Conservation (phyloP, 2,113 vertebrate species). For the Oreochromis tanganicae region DNA sequence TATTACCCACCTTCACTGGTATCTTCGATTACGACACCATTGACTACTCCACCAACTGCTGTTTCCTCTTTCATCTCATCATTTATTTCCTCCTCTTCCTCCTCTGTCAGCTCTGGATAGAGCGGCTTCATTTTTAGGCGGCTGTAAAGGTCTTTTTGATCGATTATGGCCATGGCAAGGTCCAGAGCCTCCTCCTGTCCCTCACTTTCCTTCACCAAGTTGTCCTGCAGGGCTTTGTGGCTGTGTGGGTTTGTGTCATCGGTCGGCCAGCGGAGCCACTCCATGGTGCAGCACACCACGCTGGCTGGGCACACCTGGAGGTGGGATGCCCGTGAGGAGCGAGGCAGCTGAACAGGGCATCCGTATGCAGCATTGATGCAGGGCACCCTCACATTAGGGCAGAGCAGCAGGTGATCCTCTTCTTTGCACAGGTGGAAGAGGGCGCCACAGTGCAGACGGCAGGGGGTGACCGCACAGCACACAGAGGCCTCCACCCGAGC, state of each 20-base stretch:
- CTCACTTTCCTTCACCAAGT: slow-evolving; percentile 75
- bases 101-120: slow-evolving; percentile 82
- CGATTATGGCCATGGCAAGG: slow-evolving; percentile 81
- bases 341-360: slow-evolving; percentile 85
- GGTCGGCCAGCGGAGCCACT: slow-evolving; percentile 90
- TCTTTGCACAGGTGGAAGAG: slow-evolving; percentile 93
- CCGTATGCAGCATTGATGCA: slow-evolving; percentile 87
- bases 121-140: slow-evolving; percentile 82
- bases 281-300: slow-evolving; percentile 87
- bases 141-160: slow-evolving; percentile 82
- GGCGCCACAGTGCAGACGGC: slow-evolving; percentile 83
- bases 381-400: slow-evolving; percentile 84
- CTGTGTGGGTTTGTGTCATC: slow-evolving; percentile 75
- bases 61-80: slow-evolving; percentile 13
- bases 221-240: slow-evolving; percentile 69
- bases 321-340: slow-evolving; percentile 82
- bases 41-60: neutral
- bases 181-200: slow-evolving; percentile 75
- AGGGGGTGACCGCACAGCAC: slow-evolving; percentile 80
- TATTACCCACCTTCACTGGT: slow-evolving; percentile 1
- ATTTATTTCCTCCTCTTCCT: slow-evolving; percentile 19
- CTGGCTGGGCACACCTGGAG: slow-evolving; percentile 85
- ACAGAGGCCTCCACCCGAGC: slow-evolving; percentile 70
- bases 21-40: neutral
- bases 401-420: slow-evolving; percentile 85